Percentiles rank a stretch among this genome's conserved stretches.
phyloP scores from a whole-genome alignment of 2,888 invertebrate species.

The Rhopalosiphum nymphaeae region DNA sequence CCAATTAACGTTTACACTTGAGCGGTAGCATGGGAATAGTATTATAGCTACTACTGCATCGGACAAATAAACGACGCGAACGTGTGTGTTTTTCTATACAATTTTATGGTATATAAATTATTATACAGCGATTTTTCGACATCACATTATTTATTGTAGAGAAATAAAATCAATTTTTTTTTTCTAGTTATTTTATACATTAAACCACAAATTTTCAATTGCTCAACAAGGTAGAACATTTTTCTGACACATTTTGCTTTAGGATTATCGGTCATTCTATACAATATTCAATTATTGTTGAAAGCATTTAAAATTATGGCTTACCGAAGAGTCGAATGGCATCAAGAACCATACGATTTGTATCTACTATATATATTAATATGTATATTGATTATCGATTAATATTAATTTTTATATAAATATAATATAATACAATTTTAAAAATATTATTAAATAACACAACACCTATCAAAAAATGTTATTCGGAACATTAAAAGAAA shows the following conservation, averaged over 20 bases:
- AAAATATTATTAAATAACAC: not conserved
- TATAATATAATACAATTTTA: not conserved
- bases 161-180: not conserved
- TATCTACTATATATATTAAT: not conserved
- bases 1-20: slow-evolving; percentile 27
- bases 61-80: not conserved
- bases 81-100: not conserved
- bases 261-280: not conserved
- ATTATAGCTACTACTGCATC: not conserved
- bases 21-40: slow-evolving; percentile 3
- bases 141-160: not conserved
- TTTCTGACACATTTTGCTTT: not conserved
- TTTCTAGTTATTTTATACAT: not conserved
- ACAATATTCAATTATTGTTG: not conserved
- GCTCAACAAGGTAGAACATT: not conserved
- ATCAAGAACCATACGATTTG: not conserved
- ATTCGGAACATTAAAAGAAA: not conserved
- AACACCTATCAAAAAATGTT: not conserved
- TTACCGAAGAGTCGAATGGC: not conserved
- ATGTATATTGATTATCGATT: no score
- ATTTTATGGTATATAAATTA: not conserved
- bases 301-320: not conserved
- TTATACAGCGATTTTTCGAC: not conserved
- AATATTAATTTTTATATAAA: not conserved
- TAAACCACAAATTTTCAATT: not conserved